Conservation (phyloP, 2,888 invertebrate genomes). For the Phragmatobia fuliginosa region DNA sequence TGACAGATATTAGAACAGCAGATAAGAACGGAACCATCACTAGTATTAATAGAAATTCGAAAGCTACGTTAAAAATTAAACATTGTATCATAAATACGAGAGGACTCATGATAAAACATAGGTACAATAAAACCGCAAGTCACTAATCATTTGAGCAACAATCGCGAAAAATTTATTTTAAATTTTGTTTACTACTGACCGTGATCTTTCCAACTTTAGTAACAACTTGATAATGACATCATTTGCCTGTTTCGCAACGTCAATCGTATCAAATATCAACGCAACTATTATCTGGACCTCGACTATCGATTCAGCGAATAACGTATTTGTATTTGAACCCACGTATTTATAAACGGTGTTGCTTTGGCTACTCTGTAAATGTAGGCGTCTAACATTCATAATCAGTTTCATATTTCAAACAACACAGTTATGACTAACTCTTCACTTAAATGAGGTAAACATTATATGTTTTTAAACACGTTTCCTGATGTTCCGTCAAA, state of each 20-base stretch:
- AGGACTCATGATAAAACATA: neutral
- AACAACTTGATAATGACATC: constrained; percentile 51
- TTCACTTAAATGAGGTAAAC: constrained; percentile 12
- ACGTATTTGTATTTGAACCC: constrained; percentile 44
- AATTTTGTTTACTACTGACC: constrained; percentile 34
- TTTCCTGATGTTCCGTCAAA: constrained; percentile 24
- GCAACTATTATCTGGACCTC: constrained; percentile 33
- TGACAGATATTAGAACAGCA: neutral
- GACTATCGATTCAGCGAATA: constrained; percentile 39
- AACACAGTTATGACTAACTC: constrained; percentile 31
- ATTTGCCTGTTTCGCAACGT: constrained; percentile 42
- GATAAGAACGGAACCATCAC: neutral
- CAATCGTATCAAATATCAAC: constrained; percentile 40
- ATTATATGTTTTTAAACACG: constrained; percentile 15
- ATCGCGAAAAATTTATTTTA: too few species aligned
- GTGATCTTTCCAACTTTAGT: constrained; percentile 53
- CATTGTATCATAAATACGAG: neutral
- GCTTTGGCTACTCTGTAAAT: constrained; percentile 33
- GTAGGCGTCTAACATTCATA: constrained; percentile 38
- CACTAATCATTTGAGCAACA: neutral
- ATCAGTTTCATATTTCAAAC: constrained; percentile 32
- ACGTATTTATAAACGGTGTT: constrained; percentile 40
- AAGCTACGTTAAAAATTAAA: neutral
- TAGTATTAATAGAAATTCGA: neutral
- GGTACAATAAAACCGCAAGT: neutral